phyloP scores from a whole-genome alignment of 2,797 vertebrate species.

The Bradypodion pumilum region DNA sequence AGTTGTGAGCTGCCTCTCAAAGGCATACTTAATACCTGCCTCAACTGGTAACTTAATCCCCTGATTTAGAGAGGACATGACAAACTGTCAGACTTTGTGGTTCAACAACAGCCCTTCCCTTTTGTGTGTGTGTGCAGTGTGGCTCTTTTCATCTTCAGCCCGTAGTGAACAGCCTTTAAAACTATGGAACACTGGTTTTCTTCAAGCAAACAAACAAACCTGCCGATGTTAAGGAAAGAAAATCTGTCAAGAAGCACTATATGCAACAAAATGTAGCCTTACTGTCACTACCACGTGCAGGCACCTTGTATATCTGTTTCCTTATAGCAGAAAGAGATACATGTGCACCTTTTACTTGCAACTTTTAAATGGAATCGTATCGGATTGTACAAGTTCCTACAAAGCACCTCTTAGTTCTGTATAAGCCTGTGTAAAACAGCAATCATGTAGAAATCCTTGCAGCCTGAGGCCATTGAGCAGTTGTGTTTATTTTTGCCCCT shows the following conservation, averaged over 20 bases:
- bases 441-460: constrained; percentile 20
- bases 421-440: fast-evolving
- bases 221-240: background rate
- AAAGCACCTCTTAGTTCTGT: constrained; percentile 1
- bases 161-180: fast-evolving
- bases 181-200: fast-evolving
- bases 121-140: fast-evolving
- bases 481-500: background rate
- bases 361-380: background rate
- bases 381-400: background rate
- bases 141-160: background rate
- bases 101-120: constrained; percentile 17
- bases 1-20: fast-evolving
- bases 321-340: background rate
- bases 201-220: too few relatives aligned
- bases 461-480: background rate
- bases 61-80: background rate
- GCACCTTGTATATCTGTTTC: background rate
- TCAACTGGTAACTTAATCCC: background rate
- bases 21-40: background rate
- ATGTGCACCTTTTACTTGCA: background rate
- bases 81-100: fast-evolving
- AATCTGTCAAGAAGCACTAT: fast-evolving
- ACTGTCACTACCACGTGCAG: fast-evolving
- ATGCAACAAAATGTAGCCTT: fast-evolving